Evolutionary conservation across 2,797 vertebrate species (phyloP).

Genomic region (Coracias cyanogaster): DNA sequence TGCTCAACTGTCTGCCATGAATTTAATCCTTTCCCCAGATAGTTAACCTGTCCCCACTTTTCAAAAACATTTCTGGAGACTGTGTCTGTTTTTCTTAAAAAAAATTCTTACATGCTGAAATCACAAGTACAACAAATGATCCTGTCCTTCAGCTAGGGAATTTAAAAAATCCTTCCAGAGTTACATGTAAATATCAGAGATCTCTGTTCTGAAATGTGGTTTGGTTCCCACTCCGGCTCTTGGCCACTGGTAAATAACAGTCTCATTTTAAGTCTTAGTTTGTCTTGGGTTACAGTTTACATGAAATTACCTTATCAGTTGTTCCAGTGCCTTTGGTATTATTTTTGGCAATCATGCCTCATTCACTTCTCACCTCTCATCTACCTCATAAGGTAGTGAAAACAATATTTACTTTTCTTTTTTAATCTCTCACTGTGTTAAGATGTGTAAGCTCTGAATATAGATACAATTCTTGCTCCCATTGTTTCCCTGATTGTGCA

Average conservation of each 20-base stretch:
- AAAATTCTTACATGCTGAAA: constrained; percentile 37
- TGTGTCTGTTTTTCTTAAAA: constrained; percentile 7
- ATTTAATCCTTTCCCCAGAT: constrained; percentile 28
- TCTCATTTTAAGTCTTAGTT: constrained; percentile 12
- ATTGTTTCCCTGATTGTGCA: not conserved
- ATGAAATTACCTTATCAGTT: not conserved
- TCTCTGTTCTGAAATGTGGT: not conserved
- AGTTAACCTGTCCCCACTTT: constrained; percentile 9
- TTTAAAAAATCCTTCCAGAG: constrained; percentile 20
- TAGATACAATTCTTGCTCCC: not conserved
- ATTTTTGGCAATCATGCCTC: not conserved
- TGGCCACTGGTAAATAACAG: constrained; percentile 11
- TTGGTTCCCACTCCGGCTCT: not conserved
- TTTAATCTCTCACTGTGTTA: not conserved
- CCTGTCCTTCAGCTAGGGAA: constrained; percentile 7
- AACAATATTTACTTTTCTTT: not conserved
- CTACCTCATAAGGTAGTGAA: not conserved
- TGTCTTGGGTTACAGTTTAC: not conserved
- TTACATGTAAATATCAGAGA: not conserved
- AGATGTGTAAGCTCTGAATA: not conserved
- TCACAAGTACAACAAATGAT: constrained; percentile 24
- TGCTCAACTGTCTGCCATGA: not conserved
- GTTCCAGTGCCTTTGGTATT: not conserved
- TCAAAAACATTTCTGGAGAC: constrained; percentile 11
- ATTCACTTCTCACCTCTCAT: not conserved